These are phyloP conservation scores for Chironomus tentans DNA, from an alignment of 2,888 invertebrate genomes.

Conservation along the genomic window DNA sequence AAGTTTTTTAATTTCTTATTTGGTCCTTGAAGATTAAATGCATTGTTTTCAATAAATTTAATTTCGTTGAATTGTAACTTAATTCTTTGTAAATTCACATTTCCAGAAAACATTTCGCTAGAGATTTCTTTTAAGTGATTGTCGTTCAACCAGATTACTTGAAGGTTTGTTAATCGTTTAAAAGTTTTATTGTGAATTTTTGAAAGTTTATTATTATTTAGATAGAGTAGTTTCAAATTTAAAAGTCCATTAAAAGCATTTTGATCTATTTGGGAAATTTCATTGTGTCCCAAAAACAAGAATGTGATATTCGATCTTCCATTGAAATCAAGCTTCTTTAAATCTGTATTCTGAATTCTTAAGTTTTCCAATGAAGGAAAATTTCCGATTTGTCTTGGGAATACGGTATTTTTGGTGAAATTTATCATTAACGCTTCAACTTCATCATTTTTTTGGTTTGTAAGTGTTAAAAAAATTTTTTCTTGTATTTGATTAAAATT, in stretches of 20 bases:
- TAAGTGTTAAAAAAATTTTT: too few relatives aligned
- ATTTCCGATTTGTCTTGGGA: background rate
- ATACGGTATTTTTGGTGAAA: background rate
- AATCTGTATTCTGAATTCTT: background rate
- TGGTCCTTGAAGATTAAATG: background rate
- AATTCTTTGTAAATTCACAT: background rate
- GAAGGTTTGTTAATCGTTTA: background rate
- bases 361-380: background rate
- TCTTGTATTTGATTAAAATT: background rate
- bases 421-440: background rate
- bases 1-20: background rate
- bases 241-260: background rate
- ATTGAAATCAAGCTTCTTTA: background rate
- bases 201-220: background rate
- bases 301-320: background rate
- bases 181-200: background rate
- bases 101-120: background rate
- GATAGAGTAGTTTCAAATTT: background rate
- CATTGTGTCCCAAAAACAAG: background rate
- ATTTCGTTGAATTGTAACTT: background rate
- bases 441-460: background rate
- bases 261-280: background rate
- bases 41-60: background rate
- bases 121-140: background rate
- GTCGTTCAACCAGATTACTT: background rate